Conservation (phyloP, 2,888 invertebrate genomes). For the Metacarcinus magister region DNA sequence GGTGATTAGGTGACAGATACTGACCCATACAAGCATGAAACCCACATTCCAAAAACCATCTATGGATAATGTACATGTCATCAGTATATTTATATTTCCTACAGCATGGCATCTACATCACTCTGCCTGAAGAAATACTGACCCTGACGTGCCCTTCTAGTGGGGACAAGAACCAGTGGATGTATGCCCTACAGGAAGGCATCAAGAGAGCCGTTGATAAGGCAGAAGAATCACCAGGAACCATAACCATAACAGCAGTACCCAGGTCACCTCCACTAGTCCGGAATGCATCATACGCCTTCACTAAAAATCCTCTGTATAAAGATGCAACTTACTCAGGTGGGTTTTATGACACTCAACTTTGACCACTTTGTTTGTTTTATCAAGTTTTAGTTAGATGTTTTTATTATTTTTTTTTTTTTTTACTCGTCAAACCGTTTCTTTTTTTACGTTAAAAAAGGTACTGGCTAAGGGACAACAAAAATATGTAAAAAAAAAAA, state of each 20-base stretch:
- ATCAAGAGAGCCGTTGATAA: constrained; percentile 85
- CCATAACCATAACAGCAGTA: constrained; percentile 84
- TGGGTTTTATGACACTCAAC: constrained; percentile 82
- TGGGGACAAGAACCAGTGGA: constrained; percentile 92
- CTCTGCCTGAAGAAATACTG: constrained; percentile 91
- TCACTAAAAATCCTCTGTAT: constrained; percentile 89
- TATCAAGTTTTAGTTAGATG: neutral
- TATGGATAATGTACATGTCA: too few relatives aligned
- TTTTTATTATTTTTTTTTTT: neutral
- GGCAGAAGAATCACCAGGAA: constrained; percentile 35
- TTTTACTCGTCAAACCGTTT: neutral
- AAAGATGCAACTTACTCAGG: constrained; percentile 92
- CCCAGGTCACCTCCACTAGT: constrained; percentile 89
- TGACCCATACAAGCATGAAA: neutral
- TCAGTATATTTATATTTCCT: constrained; percentile 75
- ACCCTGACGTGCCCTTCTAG: constrained; percentile 89
- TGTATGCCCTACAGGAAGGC: constrained; percentile 90
- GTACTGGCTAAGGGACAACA: too few relatives aligned
- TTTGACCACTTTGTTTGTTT: neutral
- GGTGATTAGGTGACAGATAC: too few relatives aligned
- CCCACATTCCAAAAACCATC: too few relatives aligned
- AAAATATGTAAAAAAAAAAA: too few relatives aligned
- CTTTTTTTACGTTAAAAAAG: too few relatives aligned
- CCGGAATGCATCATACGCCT: constrained; percentile 90
- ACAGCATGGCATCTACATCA: constrained; percentile 86